phyloP scores from a whole-genome alignment of 2,888 invertebrate species.

The Synergus japonicus region DNA sequence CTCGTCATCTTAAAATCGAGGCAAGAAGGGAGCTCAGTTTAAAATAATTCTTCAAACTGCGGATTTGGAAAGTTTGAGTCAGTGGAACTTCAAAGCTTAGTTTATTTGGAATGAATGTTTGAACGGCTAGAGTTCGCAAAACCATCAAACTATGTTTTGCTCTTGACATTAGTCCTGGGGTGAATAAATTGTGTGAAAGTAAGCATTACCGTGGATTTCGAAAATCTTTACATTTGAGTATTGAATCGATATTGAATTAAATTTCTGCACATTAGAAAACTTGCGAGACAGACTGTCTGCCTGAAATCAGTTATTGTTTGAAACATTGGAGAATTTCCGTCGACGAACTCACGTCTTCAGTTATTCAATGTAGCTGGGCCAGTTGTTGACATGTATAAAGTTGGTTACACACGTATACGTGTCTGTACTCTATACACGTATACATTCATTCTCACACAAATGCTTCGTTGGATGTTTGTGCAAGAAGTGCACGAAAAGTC shows the following conservation, averaged over 20 bases:
- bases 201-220: not conserved
- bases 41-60: not conserved
- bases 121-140: not conserved
- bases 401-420: not conserved
- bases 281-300: not conserved
- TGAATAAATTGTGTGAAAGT: not conserved
- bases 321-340: not conserved
- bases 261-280: not conserved
- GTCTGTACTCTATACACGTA: not conserved
- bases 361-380: not conserved
- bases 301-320: not conserved
- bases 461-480: not conserved
- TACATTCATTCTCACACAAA: not conserved
- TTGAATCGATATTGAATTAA: not conserved
- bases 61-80: not conserved
- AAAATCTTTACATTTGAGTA: not conserved
- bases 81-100: not conserved
- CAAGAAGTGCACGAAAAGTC: slow-evolving; percentile 16
- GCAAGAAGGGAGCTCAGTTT: too few species aligned
- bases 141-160: not conserved
- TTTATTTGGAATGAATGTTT: not conserved
- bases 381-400: slow-evolving; percentile 1
- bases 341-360: not conserved
- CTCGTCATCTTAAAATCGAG: too few species aligned
- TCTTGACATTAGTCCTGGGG: not conserved